These are phyloP conservation scores for Schrankia costaestrigalis DNA, from an alignment of 2,888 invertebrate genomes.

Conservation along the genomic window DNA sequence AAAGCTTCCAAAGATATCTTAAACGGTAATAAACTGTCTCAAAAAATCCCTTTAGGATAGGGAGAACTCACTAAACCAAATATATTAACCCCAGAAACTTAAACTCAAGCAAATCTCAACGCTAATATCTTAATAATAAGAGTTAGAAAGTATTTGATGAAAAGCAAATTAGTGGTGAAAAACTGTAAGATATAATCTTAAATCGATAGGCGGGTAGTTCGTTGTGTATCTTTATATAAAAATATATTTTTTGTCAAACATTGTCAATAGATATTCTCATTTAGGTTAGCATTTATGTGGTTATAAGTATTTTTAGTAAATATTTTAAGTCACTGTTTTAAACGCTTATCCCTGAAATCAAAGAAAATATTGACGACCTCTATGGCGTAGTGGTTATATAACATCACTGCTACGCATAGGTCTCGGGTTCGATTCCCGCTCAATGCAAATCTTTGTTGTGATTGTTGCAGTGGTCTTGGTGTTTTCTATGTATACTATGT, in stretches of 20 bases:
- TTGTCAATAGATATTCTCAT: too few relatives aligned
- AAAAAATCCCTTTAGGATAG: constrained; percentile 41
- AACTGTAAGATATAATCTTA: constrained; percentile 32
- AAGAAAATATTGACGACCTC: too few relatives aligned
- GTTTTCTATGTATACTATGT: too few relatives aligned
- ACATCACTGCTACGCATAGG: too few relatives aligned
- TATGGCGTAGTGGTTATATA: too few relatives aligned
- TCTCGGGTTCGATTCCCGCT: too few relatives aligned
- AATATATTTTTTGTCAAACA: constrained; percentile 19
- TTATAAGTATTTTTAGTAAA: too few relatives aligned
- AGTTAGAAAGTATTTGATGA: background rate
- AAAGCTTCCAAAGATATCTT: constrained; percentile 36
- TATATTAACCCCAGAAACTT: background rate
- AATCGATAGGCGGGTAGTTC: constrained; percentile 36
- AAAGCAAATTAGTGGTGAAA: background rate
- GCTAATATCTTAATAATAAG: rapidly evolving
- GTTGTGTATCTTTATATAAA: constrained; percentile 23
- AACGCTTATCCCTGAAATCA: too few relatives aligned
- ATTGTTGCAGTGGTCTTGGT: too few relatives aligned
- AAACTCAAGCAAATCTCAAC: constrained; percentile 9
- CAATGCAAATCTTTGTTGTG: too few relatives aligned
- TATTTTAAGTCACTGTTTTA: too few relatives aligned
- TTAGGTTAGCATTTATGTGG: too few relatives aligned
- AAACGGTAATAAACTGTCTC: constrained; percentile 46
- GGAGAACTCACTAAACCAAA: constrained; percentile 15